These are phyloP conservation scores for Sarcophaga variegata DNA, from an alignment of 2,888 invertebrate species.

Conservation along the genomic window DNA sequence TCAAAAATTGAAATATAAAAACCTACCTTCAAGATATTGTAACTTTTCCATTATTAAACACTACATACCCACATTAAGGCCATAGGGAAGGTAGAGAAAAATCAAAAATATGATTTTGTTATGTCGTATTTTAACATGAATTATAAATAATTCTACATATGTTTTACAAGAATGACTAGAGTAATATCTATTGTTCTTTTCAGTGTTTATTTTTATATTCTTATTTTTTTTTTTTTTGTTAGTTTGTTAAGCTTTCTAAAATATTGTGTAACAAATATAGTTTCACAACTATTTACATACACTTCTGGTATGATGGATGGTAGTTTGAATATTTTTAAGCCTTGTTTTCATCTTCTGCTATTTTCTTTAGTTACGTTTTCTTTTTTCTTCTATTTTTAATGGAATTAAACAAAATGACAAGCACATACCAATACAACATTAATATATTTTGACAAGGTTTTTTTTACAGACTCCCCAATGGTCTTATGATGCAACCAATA, in stretches of 20 bases:
- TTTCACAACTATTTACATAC: slow-evolving; percentile 30
- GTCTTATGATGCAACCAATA: slow-evolving; percentile 30
- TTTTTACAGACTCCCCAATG: slow-evolving; percentile 29
- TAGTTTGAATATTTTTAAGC: neutral
- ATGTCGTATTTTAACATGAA: no score
- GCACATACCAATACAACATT: neutral
- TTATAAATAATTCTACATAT: slow-evolving; percentile 14
- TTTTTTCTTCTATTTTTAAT: slow-evolving; percentile 25
- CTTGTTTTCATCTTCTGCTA: no score
- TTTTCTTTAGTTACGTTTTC: neutral
- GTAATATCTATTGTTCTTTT: slow-evolving; percentile 21
- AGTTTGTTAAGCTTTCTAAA: no score
- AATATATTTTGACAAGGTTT: neutral
- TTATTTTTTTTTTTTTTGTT: no score
- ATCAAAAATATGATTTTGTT: no score
- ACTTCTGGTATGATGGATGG: neutral
- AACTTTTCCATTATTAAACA: no score
- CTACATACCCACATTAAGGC: no score
- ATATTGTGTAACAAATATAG: slow-evolving; percentile 10
- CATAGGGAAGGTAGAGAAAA: no score
- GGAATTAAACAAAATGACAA: slow-evolving; percentile 50
- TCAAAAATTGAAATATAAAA: no score
- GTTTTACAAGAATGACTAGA: slow-evolving; percentile 49
- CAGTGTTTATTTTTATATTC: neutral
- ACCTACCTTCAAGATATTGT: no score